Percentiles rank a stretch among this genome's conserved stretches.
These are phyloP conservation scores for Callinectes sapidus DNA, from an alignment of 2,888 invertebrate species.

Conservation along the genomic window DNA sequence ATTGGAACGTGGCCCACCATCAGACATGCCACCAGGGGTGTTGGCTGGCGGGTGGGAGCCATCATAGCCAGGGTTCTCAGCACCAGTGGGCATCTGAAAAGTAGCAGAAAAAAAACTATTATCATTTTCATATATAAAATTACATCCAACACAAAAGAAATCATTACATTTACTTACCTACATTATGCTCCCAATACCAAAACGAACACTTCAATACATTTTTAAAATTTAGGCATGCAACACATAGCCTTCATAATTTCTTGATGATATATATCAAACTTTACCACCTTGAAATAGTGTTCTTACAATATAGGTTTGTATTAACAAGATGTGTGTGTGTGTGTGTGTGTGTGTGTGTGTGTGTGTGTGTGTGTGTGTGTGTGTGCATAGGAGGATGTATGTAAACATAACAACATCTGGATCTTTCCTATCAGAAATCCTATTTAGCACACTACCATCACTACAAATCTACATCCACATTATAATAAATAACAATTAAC, in stretches of 20 bases:
- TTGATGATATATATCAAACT: background rate
- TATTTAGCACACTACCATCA: background rate
- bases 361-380: no score
- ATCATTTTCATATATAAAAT: background rate
- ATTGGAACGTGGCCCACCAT: slow-evolving; percentile 74
- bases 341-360: no score
- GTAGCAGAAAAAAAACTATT: background rate
- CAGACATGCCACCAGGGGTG: slow-evolving; percentile 80
- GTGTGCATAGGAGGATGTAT: background rate
- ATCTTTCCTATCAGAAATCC: background rate
- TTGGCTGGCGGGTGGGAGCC: slow-evolving; percentile 81
- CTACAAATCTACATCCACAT: background rate
- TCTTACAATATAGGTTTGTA: background rate
- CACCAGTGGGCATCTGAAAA: slow-evolving; percentile 40
- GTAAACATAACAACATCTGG: background rate
- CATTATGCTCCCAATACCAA: background rate
- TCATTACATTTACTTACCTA: background rate
- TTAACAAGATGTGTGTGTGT: no score
- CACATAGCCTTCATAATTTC: no score
- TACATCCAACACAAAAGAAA: background rate
- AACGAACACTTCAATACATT: background rate
- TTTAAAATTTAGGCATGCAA: background rate
- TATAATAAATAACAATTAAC: background rate
- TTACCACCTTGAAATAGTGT: background rate
- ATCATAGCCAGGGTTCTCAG: slow-evolving; percentile 87